phyloP scores from a whole-genome alignment of 2,113 vertebrate species.

The Pristiophorus japonicus region DNA sequence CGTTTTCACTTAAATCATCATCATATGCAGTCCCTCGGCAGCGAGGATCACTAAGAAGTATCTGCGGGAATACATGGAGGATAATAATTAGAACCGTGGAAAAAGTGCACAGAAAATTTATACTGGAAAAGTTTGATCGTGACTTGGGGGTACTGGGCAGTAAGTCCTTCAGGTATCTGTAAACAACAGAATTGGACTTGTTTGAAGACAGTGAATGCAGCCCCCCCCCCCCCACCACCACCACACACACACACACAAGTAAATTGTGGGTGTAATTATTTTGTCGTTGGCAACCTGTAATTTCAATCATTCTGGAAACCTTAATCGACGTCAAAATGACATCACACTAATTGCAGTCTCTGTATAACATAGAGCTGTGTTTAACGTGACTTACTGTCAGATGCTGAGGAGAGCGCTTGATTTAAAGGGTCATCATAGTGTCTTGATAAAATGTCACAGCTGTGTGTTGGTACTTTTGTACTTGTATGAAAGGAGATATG shows the following conservation, averaged over 20 bases:
- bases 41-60: background rate
- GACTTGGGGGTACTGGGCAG: background rate
- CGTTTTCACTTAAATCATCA: too few species aligned
- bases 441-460: background rate
- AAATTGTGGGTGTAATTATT: slow-evolving; percentile 10
- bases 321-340: background rate
- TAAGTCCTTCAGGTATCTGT: background rate
- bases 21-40: too few species aligned
- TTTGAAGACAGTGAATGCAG: background rate
- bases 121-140: background rate
- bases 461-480: background rate
- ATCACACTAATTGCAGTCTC: slow-evolving; percentile 16
- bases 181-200: background rate
- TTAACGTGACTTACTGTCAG: background rate
- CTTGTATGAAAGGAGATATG: background rate
- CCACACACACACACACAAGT: background rate
- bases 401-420: background rate
- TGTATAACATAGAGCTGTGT: slow-evolving; percentile 1
- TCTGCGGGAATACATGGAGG: background rate
- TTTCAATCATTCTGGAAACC: background rate
- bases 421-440: background rate
- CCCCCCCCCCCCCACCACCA: background rate
- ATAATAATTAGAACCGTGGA: background rate
- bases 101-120: background rate
- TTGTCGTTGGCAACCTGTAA: background rate